These are phyloP conservation scores for Magallana nippona DNA, from an alignment of 2,888 invertebrate genomes.

Conservation along the genomic window DNA sequence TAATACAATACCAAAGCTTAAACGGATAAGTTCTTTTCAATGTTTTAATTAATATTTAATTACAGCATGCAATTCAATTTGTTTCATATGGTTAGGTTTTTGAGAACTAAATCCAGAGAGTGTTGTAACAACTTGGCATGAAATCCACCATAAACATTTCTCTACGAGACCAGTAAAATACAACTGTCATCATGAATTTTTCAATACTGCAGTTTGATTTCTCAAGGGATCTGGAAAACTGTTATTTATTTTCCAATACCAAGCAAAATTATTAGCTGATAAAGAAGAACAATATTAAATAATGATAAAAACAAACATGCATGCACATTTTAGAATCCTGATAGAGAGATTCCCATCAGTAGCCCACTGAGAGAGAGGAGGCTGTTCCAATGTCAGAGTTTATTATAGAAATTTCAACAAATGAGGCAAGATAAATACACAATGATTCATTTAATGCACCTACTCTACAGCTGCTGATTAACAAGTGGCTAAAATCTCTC, in stretches of 20 bases:
- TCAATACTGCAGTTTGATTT: background rate
- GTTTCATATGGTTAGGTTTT: too few relatives aligned
- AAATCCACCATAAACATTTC: background rate
- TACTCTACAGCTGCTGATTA: background rate
- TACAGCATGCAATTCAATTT: too few relatives aligned
- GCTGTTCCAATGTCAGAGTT: background rate
- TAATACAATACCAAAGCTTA: too few relatives aligned
- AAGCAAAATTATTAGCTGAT: conserved; percentile 10
- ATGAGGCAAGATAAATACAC: conserved; percentile 28
- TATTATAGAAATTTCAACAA: background rate
- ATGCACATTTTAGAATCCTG: background rate
- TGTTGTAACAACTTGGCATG: too few relatives aligned
- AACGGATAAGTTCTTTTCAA: too few relatives aligned
- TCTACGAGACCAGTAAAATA: background rate
- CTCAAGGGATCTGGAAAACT: background rate
- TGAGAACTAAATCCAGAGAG: too few relatives aligned
- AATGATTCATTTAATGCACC: conserved; percentile 21
- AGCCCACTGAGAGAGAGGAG: background rate
- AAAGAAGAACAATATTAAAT: conserved; percentile 14
- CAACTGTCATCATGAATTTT: background rate
- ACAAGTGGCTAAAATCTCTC: conserved; percentile 1
- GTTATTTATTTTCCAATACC: background rate
- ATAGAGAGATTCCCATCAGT: background rate
- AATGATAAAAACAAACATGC: conserved; percentile 3
- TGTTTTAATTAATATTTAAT: too few relatives aligned